Evolutionary conservation across 2,797 vertebrate species (phyloP), one percentile per base, ranked within the genome.

Genomic region (Phataginus tetradactyla): DNA sequence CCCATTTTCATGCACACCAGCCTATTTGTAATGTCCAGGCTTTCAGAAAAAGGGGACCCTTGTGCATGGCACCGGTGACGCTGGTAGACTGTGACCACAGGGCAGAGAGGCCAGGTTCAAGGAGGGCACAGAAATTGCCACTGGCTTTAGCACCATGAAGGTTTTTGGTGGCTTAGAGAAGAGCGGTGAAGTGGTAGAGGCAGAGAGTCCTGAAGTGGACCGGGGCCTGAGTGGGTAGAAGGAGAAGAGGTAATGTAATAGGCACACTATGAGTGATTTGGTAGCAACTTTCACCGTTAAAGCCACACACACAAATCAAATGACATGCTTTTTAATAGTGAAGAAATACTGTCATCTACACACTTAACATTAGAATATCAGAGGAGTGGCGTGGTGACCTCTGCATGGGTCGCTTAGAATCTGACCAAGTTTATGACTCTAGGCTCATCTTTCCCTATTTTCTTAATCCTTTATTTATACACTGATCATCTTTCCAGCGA

Each of bases 401-500:
- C 15, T 49, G 59, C 66, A 51, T 86, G 63, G 18, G 12, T 32
- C 3, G 0, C 9, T 72, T 79, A 72, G 69, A 69, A 61, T 87
- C 27, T 37, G 63, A 80, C 27, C 32, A 53, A 17, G 29, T n/a
- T 32, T 72, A 32, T 23, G 49, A 3, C 9, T 59, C 15, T 69
- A 51, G 51, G 49, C 14, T 92, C 77, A 42, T 85, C 10, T 59
- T n/a, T 34, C 74, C 10, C 14, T 5, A 49, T 29, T 75, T 90
- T 92, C 66, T 95, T 77, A 86, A 21, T 61, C 27, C 49, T 39
- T 77, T 83, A 55, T 81, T 55, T 32, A 18, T 34, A 23, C 20
- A 85, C 1, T 23, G 21, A 61, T 86, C 13, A 42, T 66, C 29
- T 80, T 95, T 61, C 49, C 3, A 53, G 55, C 12, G 71, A 75